Conservation (phyloP, 2,113 vertebrate genomes). For the Coregonus clupeaformis region DNA sequence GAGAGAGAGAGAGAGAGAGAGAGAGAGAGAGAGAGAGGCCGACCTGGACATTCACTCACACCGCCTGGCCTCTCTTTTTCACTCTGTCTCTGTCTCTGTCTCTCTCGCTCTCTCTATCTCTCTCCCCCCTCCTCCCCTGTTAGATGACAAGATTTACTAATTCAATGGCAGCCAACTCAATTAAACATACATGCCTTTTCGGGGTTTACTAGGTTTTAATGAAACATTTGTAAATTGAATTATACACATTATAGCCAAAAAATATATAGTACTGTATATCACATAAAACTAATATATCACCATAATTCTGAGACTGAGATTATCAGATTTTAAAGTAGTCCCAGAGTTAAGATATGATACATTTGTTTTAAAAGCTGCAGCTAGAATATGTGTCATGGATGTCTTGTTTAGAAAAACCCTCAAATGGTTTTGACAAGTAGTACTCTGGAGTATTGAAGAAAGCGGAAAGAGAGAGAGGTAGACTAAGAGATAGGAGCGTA, state of each 20-base stretch:
- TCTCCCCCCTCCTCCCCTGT: slow-evolving; percentile 13
- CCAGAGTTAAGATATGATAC: background rate
- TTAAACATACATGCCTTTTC: background rate
- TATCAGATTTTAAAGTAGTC: background rate
- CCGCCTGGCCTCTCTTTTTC: slow-evolving; percentile 29
- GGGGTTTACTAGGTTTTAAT: background rate
- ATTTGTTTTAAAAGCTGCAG: background rate
- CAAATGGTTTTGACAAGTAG: slow-evolving; percentile 18
- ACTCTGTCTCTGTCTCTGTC: background rate
- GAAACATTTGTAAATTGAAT: background rate
- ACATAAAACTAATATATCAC: too few relatives aligned
- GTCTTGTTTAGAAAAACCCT: slow-evolving; percentile 18
- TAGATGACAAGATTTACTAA: slow-evolving; percentile 39
- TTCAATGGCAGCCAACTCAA: slow-evolving; percentile 26
- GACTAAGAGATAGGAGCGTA: slow-evolving; percentile 11
- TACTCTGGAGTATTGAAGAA: slow-evolving; percentile 15
- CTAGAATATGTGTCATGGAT: background rate
- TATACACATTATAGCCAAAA: background rate
- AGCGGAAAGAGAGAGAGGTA: background rate
- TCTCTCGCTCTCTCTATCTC: background rate
- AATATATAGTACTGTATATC: too few relatives aligned
- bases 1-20: slow-evolving; percentile 58
- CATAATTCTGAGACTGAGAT: too few relatives aligned
- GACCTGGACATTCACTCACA: slow-evolving; percentile 61
- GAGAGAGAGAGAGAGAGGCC: slow-evolving; percentile 48